phyloP scores from a whole-genome alignment of 35 echinoderm and acorn worm genomes.

The Strongylocentrotus purpuratus region DNA sequence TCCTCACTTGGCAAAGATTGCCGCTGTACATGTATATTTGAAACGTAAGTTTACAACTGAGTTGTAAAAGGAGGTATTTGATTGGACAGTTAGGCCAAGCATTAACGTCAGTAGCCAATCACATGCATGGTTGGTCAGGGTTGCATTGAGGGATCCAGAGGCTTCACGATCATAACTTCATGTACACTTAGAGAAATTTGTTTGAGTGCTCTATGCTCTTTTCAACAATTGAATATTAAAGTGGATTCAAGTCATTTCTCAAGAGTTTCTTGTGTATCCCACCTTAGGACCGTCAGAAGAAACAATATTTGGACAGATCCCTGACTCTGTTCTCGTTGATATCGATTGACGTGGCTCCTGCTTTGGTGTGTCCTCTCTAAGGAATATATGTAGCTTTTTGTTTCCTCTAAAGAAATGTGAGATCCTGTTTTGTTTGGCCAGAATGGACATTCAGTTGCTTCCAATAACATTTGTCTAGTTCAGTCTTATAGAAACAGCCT shows the following conservation, averaged over 20 bases:
- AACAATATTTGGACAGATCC: too few relatives aligned
- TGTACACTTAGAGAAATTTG: not conserved
- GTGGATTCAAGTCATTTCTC: too few relatives aligned
- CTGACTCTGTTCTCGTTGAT: too few relatives aligned
- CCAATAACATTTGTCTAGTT: not conserved
- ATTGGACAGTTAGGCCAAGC: not conserved
- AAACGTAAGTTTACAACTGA: not conserved
- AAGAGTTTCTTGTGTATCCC: too few relatives aligned
- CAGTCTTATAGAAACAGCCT: too few relatives aligned
- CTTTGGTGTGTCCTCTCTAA: too few relatives aligned
- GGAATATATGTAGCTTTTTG: not conserved
- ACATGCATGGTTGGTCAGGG: not conserved
- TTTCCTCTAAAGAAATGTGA: not conserved
- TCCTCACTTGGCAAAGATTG: not conserved
- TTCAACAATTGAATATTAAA: too few relatives aligned
- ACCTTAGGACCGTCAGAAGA: too few relatives aligned
- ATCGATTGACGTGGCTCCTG: too few relatives aligned
- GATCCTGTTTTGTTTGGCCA: not conserved
- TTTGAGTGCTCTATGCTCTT: not conserved
- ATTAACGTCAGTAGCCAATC: not conserved
- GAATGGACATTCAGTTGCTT: not conserved
- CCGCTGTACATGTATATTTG: too few relatives aligned
- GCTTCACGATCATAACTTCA: not conserved
- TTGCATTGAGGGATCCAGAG: not conserved
- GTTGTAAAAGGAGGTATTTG: not conserved